phyloP scores from a whole-genome alignment of 2,797 vertebrate species.

The Austrolebias charrua region DNA sequence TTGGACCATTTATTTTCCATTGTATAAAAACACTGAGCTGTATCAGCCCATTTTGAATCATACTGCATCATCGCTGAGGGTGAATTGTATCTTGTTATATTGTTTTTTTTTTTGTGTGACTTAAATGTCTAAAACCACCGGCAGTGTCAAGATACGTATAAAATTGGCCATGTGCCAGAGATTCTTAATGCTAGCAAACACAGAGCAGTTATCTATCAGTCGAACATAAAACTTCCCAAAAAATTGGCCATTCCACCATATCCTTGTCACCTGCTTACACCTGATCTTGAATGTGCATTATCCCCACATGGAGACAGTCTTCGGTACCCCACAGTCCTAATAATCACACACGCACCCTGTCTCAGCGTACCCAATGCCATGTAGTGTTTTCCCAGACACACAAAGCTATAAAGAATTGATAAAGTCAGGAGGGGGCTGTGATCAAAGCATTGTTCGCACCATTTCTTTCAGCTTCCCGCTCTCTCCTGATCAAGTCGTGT shows the following conservation, averaged over 20 bases:
- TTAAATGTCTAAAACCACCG: too few species aligned
- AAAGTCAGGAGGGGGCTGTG: constrained; percentile 22
- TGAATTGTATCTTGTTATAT: too few species aligned
- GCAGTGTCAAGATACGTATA: too few species aligned
- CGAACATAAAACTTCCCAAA: constrained; percentile 36
- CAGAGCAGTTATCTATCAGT: constrained; percentile 29
- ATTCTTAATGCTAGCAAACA: constrained; percentile 7
- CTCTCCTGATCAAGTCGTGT: constrained; percentile 36
- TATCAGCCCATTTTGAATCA: too few species aligned
- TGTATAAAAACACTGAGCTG: too few species aligned
- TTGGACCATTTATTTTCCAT: too few species aligned
- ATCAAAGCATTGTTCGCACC: constrained; percentile 52
- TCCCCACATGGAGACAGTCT: constrained; percentile 23
- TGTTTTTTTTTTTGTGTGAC: too few species aligned
- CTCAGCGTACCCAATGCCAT: constrained; percentile 14
- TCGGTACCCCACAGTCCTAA: constrained; percentile 4
- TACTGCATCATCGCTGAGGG: too few species aligned
- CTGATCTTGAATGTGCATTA: neutral
- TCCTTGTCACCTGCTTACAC: constrained; percentile 8
- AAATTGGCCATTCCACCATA: constrained; percentile 28
- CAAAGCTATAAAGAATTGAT: constrained; percentile 38
- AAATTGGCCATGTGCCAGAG: too few species aligned
- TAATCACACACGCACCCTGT: neutral
- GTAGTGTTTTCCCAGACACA: constrained; percentile 32
- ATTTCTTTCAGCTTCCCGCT: constrained; percentile 19